Evolutionary conservation across 2,113 vertebrate species (phyloP), one percentile per base, ranked within the genome.

Genomic region (Spilogale gracilis): DNA sequence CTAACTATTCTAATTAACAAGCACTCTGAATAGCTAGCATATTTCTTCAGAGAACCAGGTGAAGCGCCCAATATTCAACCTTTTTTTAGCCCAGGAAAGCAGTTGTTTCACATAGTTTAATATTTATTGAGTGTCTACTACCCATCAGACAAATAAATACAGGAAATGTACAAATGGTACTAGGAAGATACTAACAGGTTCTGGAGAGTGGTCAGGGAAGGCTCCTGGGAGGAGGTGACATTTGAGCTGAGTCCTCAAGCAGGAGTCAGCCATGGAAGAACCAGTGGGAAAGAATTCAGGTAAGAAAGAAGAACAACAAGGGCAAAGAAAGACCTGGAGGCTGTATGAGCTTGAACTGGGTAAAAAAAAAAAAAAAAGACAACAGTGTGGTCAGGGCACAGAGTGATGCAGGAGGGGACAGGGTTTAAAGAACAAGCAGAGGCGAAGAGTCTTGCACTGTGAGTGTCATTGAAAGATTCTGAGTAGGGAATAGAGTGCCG

Each of bases 11-110:
- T 85, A 65, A 61, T 74, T 58, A 63, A 73, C 27, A 88, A 91
- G 21, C 76, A 71, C 63, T 71, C 79, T 54, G 94, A 23, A 56
- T 94, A 89, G 45, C 27, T 45, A 90, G 61, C 84, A 89, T 89
- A 81, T 81, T 89, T 94, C 45, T 65, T 83, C 89, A 92, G 9
- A 54, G n/a, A 96, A 91, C 63, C 17, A 67, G 74, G 45, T 85
- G 25, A 80, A 94, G 85, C 45, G 65, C 32, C 23, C 84, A 92
- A 73, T 45, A 89, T 38, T 82, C n/a, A 73, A 48, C 4, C 7
- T 45, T 60, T 76, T 90, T 79, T 83, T 38, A 56, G 85, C 76
- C 32, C 45, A n/a, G 4, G 84, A 71, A 96, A 85, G 32, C 4
- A 60, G 58, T 25, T 54, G 52, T 61, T 90, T 88, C 48, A 76